A percentile compares a stretch with the other conserved stretches of the same genome.
Evolutionary conservation across 1,140 invertebrate genomes (phyloP).

Genomic region (Cotesia glomerata): DNA sequence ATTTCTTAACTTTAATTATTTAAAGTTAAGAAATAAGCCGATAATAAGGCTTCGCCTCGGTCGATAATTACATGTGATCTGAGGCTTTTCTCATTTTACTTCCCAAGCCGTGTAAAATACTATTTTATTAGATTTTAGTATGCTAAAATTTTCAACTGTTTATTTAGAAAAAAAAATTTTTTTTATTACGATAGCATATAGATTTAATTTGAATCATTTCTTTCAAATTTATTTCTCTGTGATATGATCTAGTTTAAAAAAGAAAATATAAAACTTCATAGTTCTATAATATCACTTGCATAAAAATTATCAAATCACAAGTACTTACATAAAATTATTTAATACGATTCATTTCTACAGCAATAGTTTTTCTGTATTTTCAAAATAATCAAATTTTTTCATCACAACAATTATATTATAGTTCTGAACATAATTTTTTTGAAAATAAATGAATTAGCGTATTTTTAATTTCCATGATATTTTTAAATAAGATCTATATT

Average conservation of each 20-base stretch:
- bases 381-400: not conserved
- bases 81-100: too few species aligned
- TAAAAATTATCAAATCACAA: not conserved
- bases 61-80: too few species aligned
- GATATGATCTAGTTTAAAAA: not conserved
- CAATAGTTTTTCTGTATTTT: not conserved
- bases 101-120: too few species aligned
- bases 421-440: not conserved
- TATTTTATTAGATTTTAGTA: too few species aligned
- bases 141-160: too few species aligned
- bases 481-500: not conserved
- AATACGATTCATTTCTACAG: not conserved
- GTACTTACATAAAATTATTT: not conserved
- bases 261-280: not conserved
- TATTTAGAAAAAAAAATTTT: not conserved
- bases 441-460: not conserved
- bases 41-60: too few species aligned
- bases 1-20: too few species aligned
- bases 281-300: not conserved
- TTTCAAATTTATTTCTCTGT: not conserved
- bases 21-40: too few species aligned
- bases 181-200: not conserved
- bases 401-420: not conserved
- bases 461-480: not conserved
- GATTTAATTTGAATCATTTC: not conserved